Conservation (phyloP, 1,140 invertebrate genomes). For the Drosophila dunni region DNA sequence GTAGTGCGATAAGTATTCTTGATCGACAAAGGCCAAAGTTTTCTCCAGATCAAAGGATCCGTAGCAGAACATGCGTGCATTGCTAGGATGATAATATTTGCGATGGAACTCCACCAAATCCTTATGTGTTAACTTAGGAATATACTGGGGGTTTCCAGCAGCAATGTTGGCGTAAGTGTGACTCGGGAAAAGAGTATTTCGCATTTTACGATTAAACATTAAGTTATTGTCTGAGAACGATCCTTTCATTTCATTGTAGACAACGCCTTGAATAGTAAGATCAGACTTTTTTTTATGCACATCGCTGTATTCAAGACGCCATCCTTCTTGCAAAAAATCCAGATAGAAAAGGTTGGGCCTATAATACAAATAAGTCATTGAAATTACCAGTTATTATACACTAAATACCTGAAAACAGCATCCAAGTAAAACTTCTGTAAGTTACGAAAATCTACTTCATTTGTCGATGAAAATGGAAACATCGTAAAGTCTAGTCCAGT, state of each 20-base stretch:
- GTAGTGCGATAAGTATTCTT: conserved; percentile 88
- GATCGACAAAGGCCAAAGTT: conserved; percentile 92
- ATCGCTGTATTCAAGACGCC: conserved; percentile 94
- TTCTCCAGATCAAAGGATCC: conserved; percentile 93
- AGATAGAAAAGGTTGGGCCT: conserved; percentile 90
- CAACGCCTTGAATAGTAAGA: conserved; percentile 95
- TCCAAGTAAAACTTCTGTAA: conserved; percentile 95
- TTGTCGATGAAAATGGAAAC: conserved; percentile 97
- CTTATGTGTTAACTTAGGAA: conserved; percentile 92
- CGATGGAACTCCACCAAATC: conserved; percentile 93
- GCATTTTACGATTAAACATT: conserved; percentile 88
- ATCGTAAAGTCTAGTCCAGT: conserved; percentile 97
- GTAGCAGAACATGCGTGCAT: conserved; percentile 95
- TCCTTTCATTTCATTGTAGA: conserved; percentile 99
- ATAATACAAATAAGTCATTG: conserved; percentile 3
- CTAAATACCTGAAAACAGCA: conserved; percentile 89
- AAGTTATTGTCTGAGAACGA: conserved; percentile 94
- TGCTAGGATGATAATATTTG: conserved; percentile 95
- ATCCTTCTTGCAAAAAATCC: conserved; percentile 97
- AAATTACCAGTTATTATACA: background rate
- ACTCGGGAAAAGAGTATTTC: conserved; percentile 91
- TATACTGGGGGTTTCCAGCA: conserved; percentile 94
- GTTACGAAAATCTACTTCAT: conserved; percentile 93
- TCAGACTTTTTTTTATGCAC: conserved; percentile 89
- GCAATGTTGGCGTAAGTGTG: conserved; percentile 94